Evolutionary conservation across 2,113 vertebrate genomes (phyloP), one percentile per base, ranked within the genome.

Genomic region (Amazona guildingii): DNA sequence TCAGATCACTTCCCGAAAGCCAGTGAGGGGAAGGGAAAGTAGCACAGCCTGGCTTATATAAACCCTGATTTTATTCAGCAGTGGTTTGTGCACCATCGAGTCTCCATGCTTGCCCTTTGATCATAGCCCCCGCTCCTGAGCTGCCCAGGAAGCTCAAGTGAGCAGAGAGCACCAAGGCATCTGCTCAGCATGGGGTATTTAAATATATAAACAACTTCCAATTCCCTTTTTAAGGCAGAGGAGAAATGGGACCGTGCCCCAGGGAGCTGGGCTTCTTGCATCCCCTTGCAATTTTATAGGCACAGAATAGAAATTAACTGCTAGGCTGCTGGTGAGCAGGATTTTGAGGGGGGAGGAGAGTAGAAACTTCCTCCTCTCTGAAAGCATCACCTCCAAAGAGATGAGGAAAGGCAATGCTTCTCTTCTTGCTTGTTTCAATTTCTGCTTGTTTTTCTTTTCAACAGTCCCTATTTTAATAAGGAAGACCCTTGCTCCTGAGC

Each of bases 31-130:
- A 31, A 31, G 20, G 37, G 48, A 72, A 31, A 15, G 37, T 2
- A 37, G 20, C 0, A 0, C 63, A 54, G 41, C 49, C 33, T 62
- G 2, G 1, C 17, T 43, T 3, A 0, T 4, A 3, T 1, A 29
- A 80, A 83, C 28, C 35, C 9, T 21, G 21, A 6, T 24, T 46
- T 61, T 35, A 15, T 27, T 48, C 9, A 5, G 35, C 28, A 16
- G 12, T 11, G 12, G 3, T 77, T 29, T 49, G 11, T 35, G 15
- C 3, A 5, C 77, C 8, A 2, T 17, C 21, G 39, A 14, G 18
- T 70, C 37, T 66, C 41, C 4, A 1, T 0, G 0, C 16, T 55
- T 17, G 3, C n/a, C 23, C 41, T 24, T 17, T 41, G n/a, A 18
- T 11, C 4, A 1, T 6, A 44, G 35, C 27, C 33, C 20, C 37